phyloP scores from a whole-genome alignment of 2,888 invertebrate species.

The Meta bourneti region DNA sequence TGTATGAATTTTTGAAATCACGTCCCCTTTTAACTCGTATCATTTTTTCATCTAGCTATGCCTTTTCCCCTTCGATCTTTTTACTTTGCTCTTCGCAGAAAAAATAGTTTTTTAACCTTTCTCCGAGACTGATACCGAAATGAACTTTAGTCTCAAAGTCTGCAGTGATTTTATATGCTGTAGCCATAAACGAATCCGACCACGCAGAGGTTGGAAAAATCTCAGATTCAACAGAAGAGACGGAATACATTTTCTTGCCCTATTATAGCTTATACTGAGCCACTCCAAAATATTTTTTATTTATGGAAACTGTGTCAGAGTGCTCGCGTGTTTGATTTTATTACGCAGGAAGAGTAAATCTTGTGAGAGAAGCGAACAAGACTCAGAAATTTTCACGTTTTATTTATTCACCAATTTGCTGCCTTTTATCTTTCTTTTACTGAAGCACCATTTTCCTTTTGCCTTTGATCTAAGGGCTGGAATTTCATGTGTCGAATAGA shows the following conservation, averaged over 20 bases:
- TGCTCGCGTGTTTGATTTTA: too few species aligned
- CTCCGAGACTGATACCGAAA: neutral
- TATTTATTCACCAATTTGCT: too few species aligned
- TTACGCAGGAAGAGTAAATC: too few species aligned
- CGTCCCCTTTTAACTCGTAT: neutral
- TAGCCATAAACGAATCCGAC: neutral
- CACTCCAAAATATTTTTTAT: too few species aligned
- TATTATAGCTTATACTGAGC: too few species aligned
- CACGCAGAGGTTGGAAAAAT: neutral
- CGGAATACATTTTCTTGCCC: neutral
- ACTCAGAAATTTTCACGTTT: too few species aligned
- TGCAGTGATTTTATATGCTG: neutral
- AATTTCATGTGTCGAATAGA: too few species aligned
- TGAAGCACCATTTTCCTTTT: too few species aligned
- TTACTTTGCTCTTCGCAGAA: neutral
- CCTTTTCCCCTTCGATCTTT: neutral
- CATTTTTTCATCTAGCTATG: neutral
- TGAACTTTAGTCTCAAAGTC: neutral
- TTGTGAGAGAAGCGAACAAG: too few species aligned
- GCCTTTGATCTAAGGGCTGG: too few species aligned
- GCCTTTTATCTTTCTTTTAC: too few species aligned
- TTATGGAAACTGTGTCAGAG: too few species aligned
- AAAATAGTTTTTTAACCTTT: neutral
- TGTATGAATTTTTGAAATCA: neutral
- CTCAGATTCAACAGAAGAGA: neutral